Evolutionary conservation across 1,140 invertebrate species (phyloP).

Genomic region (Drosophila novamexicana): DNA sequence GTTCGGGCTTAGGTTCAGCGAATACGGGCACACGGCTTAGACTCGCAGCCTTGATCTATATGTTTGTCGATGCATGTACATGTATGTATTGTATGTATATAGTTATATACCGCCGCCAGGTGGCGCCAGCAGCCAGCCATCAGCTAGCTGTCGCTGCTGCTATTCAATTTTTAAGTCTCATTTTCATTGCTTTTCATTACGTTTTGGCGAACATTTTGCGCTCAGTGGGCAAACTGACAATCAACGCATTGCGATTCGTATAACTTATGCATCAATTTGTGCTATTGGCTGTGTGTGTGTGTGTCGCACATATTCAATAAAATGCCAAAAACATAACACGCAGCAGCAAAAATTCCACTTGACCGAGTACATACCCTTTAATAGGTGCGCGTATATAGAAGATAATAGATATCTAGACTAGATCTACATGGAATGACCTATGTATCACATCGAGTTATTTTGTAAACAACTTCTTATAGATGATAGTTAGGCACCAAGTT

Average conservation of each 20-base stretch:
- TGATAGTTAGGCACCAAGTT: too few species aligned
- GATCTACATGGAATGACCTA: too few species aligned
- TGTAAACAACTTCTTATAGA: too few species aligned
- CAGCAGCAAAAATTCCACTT: slow-evolving; percentile 6
- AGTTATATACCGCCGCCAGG: slow-evolving; percentile 7
- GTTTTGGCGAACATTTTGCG: slow-evolving; percentile 59
- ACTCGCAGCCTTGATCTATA: too few species aligned
- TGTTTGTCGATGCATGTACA: too few species aligned
- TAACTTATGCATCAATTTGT: slow-evolving; percentile 78
- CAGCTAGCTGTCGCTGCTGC: slow-evolving; percentile 10
- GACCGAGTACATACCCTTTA: slow-evolving; percentile 14
- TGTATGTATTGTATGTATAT: background rate
- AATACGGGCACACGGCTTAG: too few species aligned
- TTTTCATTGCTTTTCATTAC: slow-evolving; percentile 64
- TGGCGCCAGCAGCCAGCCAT: slow-evolving; percentile 32
- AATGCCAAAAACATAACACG: slow-evolving; percentile 36
- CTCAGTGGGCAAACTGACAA: slow-evolving; percentile 67
- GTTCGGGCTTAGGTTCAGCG: too few species aligned
- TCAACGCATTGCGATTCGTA: slow-evolving; percentile 74
- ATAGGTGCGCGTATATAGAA: background rate
- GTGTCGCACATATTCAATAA: slow-evolving; percentile 52
- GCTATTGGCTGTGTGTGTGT: slow-evolving; percentile 16
- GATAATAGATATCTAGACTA: too few species aligned
- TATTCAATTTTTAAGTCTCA: slow-evolving; percentile 25
- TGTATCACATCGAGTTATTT: too few species aligned